phyloP scores from a whole-genome alignment of 2,113 vertebrate genomes.

The Gobius niger region DNA sequence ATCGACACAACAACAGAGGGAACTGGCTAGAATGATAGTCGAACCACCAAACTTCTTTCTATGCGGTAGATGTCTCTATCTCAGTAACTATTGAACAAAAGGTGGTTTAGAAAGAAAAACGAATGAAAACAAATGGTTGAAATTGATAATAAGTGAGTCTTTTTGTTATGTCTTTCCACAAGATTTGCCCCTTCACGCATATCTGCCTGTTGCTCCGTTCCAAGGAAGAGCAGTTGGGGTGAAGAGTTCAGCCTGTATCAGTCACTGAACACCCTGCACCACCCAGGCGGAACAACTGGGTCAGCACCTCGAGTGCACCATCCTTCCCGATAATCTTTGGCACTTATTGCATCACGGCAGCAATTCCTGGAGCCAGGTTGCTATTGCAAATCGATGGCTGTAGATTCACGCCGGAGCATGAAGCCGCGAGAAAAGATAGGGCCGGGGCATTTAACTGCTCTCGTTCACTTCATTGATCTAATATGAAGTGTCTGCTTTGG shows the following conservation, averaged over 20 bases:
- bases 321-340: conserved; percentile 1
- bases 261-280: background rate
- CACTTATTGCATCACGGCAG: background rate
- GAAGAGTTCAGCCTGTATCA: conserved; percentile 11
- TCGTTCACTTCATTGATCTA: conserved; percentile 54
- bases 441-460: conserved; percentile 42
- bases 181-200: background rate
- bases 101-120: no score
- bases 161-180: background rate
- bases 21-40: no score
- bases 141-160: no score
- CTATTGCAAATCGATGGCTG: conserved; percentile 19
- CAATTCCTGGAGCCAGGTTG: background rate
- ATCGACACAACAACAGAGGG: no score
- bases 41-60: no score
- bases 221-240: background rate
- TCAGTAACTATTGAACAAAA: no score
- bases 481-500: conserved; percentile 46
- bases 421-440: background rate
- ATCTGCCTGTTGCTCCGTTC: background rate
- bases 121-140: no score
- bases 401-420: conserved; percentile 1
- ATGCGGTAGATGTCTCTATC: no score
- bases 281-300: background rate
- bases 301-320: background rate